Evolutionary conservation across 2,797 vertebrate species (phyloP).

Genomic region (Sebastes oblongus): DNA sequence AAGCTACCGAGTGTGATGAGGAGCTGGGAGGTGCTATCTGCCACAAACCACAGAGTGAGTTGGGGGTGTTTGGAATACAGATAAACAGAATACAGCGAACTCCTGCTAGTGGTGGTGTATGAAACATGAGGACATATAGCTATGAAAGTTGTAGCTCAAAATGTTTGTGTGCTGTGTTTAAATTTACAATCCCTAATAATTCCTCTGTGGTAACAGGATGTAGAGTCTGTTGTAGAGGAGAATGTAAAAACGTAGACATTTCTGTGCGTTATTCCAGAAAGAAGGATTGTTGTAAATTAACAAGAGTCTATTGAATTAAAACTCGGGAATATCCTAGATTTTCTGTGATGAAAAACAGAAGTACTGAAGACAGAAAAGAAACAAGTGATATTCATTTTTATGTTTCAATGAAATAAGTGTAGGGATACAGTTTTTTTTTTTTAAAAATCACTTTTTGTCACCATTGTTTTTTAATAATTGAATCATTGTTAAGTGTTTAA

Average conservation of each 20-base stretch:
- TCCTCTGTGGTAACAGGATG: not conserved
- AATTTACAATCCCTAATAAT: not conserved
- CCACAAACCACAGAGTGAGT: conserved; percentile 85
- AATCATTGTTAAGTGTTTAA: not conserved
- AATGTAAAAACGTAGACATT: not conserved
- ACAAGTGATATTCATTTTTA: not conserved
- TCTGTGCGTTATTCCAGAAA: not conserved
- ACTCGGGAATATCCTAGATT: not conserved
- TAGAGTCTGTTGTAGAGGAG: not conserved
- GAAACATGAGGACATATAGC: not conserved
- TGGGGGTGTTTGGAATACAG: not conserved
- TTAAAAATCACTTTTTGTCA: not conserved
- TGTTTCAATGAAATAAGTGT: not conserved
- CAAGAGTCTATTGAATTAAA: not conserved
- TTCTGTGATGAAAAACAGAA: not conserved
- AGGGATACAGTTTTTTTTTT: not conserved
- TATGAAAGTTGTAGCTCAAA: not conserved
- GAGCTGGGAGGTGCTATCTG: conserved; percentile 89
- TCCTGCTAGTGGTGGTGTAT: not conserved
- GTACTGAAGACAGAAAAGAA: not conserved
- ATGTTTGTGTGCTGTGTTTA: not conserved
- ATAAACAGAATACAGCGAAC: not conserved
- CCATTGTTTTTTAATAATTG: not conserved
- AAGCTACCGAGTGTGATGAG: conserved; percentile 85
- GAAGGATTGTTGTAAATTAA: not conserved